phyloP scores from a whole-genome alignment of 2,888 invertebrate species.

The Congeria kusceri region DNA sequence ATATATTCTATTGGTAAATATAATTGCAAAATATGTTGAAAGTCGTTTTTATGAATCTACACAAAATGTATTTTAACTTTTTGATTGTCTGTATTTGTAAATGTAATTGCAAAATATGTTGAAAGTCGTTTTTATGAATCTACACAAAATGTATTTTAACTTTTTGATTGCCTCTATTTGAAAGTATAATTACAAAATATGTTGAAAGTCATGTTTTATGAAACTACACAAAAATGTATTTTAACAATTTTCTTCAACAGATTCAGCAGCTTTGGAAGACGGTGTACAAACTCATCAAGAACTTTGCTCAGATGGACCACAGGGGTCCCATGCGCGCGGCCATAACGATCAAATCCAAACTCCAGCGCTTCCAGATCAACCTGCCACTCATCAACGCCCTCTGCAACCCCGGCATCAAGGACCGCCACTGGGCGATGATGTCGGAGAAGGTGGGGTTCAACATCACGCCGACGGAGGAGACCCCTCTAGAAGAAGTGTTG shows the following conservation, averaged over 20 bases:
- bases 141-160: no score
- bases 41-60: no score
- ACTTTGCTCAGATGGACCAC: constrained; percentile 82
- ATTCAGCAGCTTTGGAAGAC: constrained; percentile 84
- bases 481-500: constrained; percentile 82
- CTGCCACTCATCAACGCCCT: constrained; percentile 84
- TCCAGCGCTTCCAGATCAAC: constrained; percentile 85
- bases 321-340: constrained; percentile 83
- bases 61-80: no score
- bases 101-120: no score
- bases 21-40: no score
- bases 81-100: no score
- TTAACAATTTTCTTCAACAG: constrained; percentile 63
- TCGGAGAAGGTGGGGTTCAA: constrained; percentile 82
- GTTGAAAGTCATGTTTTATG: no score
- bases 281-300: constrained; percentile 84
- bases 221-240: not conserved
- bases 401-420: constrained; percentile 84
- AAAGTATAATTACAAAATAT: no score
- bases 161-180: no score
- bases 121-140: no score
- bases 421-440: constrained; percentile 85
- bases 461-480: constrained; percentile 81
- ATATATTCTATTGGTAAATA: no score
- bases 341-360: constrained; percentile 82